A percentile compares a stretch with the other conserved stretches of the same genome.
These are phyloP conservation scores for Tanaodytes sp. DNA, from an alignment of 2,888 invertebrate species.

Conservation along the genomic window DNA sequence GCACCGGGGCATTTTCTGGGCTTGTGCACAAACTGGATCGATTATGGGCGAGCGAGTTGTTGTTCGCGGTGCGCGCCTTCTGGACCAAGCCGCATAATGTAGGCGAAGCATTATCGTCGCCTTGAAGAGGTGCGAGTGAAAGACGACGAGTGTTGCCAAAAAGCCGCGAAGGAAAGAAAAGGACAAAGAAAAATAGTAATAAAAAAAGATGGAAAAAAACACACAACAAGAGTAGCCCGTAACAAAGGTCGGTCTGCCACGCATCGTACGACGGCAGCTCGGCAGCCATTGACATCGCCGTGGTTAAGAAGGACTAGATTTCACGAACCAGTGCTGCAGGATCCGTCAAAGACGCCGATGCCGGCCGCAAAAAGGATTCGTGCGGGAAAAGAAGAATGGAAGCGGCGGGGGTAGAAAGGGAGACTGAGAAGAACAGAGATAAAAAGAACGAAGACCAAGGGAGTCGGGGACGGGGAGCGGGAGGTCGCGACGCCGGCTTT, in stretches of 20 bases:
- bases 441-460: conserved; percentile 50
- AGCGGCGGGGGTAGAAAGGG: too few species aligned
- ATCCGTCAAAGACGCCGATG: conserved; percentile 71
- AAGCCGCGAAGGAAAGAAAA: conserved; percentile 2
- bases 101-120: conserved; percentile 65
- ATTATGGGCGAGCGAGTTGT: conserved; percentile 51
- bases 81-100: conserved; percentile 56
- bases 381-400: too few species aligned
- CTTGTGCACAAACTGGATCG: conserved; percentile 69
- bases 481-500: conserved; percentile 38
- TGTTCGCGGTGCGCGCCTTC: conserved; percentile 57
- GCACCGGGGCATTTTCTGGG: conserved; percentile 67
- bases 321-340: conserved; percentile 71
- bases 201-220: too few species aligned
- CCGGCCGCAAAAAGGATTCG: conserved; percentile 65
- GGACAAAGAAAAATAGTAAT: conserved; percentile 4
- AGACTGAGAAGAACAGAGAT: too few species aligned
- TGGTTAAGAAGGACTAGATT: conserved; percentile 71
- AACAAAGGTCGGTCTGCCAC: conserved; percentile 43
- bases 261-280: conserved; percentile 55
- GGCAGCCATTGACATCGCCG: conserved; percentile 70
- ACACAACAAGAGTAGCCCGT: too few species aligned
- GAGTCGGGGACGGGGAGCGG: conserved; percentile 20
- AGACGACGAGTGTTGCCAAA: conserved; percentile 21
- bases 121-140: conserved; percentile 21